These are phyloP conservation scores for Amiota minor DNA, from an alignment of 2,888 invertebrate species.

Conservation along the genomic window DNA sequence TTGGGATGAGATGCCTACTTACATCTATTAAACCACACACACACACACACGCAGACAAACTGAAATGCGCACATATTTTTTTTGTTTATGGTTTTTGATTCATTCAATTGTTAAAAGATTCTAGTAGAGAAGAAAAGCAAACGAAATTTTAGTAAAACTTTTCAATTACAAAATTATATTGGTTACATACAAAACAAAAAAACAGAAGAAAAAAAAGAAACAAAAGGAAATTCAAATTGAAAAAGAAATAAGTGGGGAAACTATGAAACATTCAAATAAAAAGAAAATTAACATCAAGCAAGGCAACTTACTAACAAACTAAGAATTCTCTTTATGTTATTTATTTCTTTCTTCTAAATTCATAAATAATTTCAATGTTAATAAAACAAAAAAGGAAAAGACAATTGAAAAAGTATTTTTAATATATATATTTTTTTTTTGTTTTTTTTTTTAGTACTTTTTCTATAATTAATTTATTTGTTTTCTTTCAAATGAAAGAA, in stretches of 20 bases:
- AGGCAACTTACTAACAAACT: no score
- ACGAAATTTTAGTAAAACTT: constrained; percentile 13
- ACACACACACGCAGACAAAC: not conserved
- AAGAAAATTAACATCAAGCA: no score
- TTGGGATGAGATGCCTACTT: not conserved
- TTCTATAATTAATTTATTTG: not conserved
- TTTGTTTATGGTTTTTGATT: not conserved
- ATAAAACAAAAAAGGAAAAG: constrained; percentile 15
- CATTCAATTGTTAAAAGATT: not conserved
- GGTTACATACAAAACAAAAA: constrained; percentile 16
- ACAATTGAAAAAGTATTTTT: no score
- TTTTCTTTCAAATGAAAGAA: not conserved
- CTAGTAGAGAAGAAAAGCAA: not conserved
- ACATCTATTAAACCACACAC: constrained; percentile 2
- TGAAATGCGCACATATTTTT: not conserved
- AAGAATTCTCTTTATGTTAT: no score
- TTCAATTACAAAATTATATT: not conserved
- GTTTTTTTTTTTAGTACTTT: not conserved
- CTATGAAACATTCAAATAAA: no score
- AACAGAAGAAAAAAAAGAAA: not conserved
- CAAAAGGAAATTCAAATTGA: not conserved
- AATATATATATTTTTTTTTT: no score
- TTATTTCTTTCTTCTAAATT: not conserved
- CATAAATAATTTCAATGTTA: constrained; percentile 24
- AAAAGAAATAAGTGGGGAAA: no score